Evolutionary conservation across 2,113 vertebrate species (phyloP).

Genomic region (Lanius ludovicianus): DNA sequence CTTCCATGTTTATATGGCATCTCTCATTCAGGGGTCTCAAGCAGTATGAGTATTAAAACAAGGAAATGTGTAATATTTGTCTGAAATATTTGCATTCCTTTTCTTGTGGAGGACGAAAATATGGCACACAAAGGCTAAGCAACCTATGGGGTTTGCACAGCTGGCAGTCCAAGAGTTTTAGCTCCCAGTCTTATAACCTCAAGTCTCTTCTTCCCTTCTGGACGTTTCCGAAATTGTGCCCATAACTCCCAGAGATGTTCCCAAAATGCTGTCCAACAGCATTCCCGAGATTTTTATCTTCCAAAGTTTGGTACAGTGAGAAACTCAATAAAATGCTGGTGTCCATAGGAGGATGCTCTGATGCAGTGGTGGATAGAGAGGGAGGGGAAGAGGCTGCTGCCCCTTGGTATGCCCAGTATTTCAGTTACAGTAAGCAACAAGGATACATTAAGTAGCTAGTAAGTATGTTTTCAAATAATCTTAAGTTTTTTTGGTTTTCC

Average conservation of each 20-base stretch:
- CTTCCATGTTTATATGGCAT: not conserved
- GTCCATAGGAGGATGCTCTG: not conserved
- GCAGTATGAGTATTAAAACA: not conserved
- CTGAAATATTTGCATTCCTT: not conserved
- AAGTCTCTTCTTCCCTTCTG: not conserved
- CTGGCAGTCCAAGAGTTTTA: not conserved
- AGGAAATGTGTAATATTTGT: not conserved
- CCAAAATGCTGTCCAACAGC: not conserved
- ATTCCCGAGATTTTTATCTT: not conserved
- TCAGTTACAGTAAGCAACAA: not conserved
- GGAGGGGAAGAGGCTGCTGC: not conserved
- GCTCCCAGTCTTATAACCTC: not conserved
- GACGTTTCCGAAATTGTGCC: not conserved
- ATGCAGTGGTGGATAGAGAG: not conserved
- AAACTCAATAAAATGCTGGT: not conserved
- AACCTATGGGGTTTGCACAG: not conserved
- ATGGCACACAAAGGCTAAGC: not conserved
- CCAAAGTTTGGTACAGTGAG: not conserved
- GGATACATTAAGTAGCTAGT: not conserved
- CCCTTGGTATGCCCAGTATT: accelerated
- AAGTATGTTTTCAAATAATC: not conserved
- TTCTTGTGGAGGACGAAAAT: not conserved
- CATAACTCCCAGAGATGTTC: not conserved
- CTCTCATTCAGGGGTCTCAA: not conserved
- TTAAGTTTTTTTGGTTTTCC: not conserved